phyloP scores from a whole-genome alignment of 2,888 invertebrate genomes.

The Phengaris arion region DNA sequence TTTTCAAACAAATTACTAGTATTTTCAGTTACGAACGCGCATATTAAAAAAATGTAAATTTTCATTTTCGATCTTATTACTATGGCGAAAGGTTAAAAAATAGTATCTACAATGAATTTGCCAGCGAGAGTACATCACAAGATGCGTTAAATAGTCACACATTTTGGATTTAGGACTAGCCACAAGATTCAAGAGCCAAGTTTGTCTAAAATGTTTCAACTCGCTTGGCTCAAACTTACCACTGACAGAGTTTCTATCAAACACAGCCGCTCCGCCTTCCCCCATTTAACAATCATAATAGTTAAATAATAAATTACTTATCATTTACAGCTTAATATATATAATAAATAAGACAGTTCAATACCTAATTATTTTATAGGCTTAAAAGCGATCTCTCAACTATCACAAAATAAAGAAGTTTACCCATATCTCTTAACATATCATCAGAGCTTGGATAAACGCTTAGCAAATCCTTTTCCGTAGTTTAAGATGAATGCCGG shows the following conservation, averaged over 20 bases:
- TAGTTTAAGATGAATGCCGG: slow-evolving; percentile 45
- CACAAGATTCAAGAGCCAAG: slow-evolving; percentile 21
- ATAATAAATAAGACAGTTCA: background rate
- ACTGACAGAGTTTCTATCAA: slow-evolving; percentile 2
- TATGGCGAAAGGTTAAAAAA: too few relatives aligned
- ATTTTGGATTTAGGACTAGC: background rate
- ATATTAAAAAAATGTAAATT: too few relatives aligned
- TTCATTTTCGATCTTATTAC: too few relatives aligned
- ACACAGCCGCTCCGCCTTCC: background rate
- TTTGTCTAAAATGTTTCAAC: background rate
- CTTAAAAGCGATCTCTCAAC: background rate
- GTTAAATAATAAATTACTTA: slow-evolving; percentile 10
- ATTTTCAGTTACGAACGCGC: too few relatives aligned
- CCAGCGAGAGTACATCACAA: too few relatives aligned
- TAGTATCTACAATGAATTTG: too few relatives aligned
- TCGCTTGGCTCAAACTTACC: background rate
- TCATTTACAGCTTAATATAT: background rate
- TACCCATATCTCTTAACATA: background rate
- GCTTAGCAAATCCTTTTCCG: slow-evolving; percentile 38
- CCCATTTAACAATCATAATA: slow-evolving; percentile 10
- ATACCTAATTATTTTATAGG: background rate
- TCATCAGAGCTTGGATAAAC: background rate
- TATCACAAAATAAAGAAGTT: background rate
- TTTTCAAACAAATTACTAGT: too few relatives aligned
- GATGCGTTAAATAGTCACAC: background rate